A percentile compares a stretch with the other conserved stretches of the same genome.
Conservation (phyloP, 2,113 vertebrate species). For the Nerophis ophidion region DNA sequence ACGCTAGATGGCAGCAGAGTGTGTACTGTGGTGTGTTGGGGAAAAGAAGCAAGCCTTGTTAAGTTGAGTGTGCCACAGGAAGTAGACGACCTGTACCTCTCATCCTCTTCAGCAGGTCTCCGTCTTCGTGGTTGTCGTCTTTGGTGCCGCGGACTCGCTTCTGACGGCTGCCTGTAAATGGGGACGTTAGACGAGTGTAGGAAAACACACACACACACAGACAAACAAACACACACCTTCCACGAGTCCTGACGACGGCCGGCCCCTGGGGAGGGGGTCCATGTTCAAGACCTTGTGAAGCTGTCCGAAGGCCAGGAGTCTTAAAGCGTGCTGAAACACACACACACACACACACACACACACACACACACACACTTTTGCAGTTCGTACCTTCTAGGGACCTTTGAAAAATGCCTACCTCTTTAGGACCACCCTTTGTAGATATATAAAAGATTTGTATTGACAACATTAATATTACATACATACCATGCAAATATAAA, state of each 20-base stretch:
- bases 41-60: no score
- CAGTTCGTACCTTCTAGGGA: not conserved
- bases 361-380: slow-evolving; percentile 16
- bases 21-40: no score
- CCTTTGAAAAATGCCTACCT: no score
- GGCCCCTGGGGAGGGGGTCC: slow-evolving; percentile 55
- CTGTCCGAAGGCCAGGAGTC: slow-evolving; percentile 65
- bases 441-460: no score
- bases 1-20: no score
- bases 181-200: no score
- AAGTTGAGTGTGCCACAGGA: not conserved
- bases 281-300: slow-evolving; percentile 63
- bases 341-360: slow-evolving; percentile 24
- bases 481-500: no score
- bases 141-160: slow-evolving; percentile 77
- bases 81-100: slow-evolving; percentile 68
- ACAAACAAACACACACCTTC: slow-evolving; percentile 42
- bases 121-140: slow-evolving; percentile 84
- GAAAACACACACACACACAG: not conserved
- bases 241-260: slow-evolving; percentile 26
- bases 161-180: slow-evolving; percentile 65
- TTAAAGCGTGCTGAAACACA: slow-evolving; percentile 55
- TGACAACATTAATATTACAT: no score
- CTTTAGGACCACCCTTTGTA: no score
- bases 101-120: slow-evolving; percentile 94